Conservation (phyloP, 2,888 invertebrate species). For the Euplexia lucipara region DNA sequence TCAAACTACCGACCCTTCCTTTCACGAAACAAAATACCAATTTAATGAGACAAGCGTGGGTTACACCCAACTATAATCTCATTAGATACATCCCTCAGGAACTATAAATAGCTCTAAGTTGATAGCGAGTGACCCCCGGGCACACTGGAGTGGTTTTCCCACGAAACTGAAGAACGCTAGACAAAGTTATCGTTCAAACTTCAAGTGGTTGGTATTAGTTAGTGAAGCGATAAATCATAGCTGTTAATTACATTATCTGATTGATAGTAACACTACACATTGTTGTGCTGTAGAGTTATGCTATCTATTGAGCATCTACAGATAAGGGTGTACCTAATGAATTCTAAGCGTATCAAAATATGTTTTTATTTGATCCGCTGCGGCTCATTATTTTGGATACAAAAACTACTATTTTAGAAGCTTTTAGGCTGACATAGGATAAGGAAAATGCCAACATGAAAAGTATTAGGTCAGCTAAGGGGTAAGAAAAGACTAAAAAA, state of each 20-base stretch:
- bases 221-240: constrained; percentile 16
- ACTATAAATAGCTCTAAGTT: constrained; percentile 38
- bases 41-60: constrained; percentile 34
- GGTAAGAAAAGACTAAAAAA: background rate
- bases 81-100: constrained; percentile 45
- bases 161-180: constrained; percentile 32
- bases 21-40: constrained; percentile 31
- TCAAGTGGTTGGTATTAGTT: constrained; percentile 42
- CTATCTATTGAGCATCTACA: background rate
- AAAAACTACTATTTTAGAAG: background rate
- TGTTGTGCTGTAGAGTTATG: too few species aligned
- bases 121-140: constrained; percentile 36
- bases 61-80: constrained; percentile 39
- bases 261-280: background rate
- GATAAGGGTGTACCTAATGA: background rate
- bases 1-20: constrained; percentile 37
- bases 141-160: constrained; percentile 47
- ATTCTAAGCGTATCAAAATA: background rate
- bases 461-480: background rate
- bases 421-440: background rate
- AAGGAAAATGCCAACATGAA: background rate
- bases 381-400: too few species aligned
- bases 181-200: constrained; percentile 41
- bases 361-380: too few species aligned
- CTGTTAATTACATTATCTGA: constrained; percentile 13